Evolutionary conservation across 2,113 vertebrate genomes (phyloP).

Genomic region (Psephotus haematonotus): DNA sequence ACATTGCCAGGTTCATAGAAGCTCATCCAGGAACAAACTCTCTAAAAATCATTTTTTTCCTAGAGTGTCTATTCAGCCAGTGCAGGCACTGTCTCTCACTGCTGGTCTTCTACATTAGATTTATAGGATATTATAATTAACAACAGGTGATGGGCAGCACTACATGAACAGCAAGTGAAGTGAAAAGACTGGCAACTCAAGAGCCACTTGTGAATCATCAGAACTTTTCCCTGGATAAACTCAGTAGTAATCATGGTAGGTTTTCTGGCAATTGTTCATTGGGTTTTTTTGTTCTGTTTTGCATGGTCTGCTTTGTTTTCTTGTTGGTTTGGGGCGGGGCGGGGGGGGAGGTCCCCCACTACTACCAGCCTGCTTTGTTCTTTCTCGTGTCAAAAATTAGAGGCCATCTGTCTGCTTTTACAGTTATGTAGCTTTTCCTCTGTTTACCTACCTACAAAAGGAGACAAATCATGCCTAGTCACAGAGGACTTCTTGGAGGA

Average conservation of each 20-base stretch:
- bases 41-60: conserved; percentile 19
- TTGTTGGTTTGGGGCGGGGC: not conserved
- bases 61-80: not conserved
- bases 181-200: conserved; percentile 15
- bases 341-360: too few species aligned
- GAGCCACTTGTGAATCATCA: conserved; percentile 41
- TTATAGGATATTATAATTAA: conserved; percentile 64
- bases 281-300: not conserved
- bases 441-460: not conserved
- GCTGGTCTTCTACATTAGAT: conserved; percentile 18
- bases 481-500: not conserved
- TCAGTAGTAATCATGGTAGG: not conserved
- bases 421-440: not conserved
- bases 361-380: not conserved
- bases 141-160: conserved; percentile 46
- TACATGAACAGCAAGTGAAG: not conserved
- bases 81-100: not conserved
- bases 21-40: conserved; percentile 29
- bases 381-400: not conserved
- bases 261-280: not conserved
- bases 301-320: not conserved
- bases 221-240: conserved; percentile 11
- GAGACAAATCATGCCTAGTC: not conserved
- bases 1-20: conserved; percentile 4
- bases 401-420: not conserved